Base-by-base conservation (phyloP, 64 coral and sea anemone species). In the Montipora efflorescens region DNA sequence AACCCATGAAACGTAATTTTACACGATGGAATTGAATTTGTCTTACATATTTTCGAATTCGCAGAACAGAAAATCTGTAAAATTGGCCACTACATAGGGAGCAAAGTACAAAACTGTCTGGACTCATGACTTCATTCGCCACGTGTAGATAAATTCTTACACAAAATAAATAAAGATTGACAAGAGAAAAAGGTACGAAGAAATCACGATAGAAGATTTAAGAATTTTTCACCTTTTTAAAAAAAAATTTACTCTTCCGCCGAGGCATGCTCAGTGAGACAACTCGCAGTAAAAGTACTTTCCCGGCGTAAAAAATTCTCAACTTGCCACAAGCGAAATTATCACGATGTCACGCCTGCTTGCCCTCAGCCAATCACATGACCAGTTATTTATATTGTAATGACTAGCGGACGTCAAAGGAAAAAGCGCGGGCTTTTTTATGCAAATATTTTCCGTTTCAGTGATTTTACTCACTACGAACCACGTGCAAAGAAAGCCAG, bases 211-310 rank as follows among this genome's bases (percentile, higher is more conserved):
- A 57, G 11, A 76, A 45, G 74, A 45, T 11, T 76, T 46, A 0
- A 74, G 3, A 28, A 45, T 5, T 22, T 68, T 67, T 46, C 19
- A 67, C 0, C 5, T 47, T 19, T 85, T 49, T 69, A 10, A 9
- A 21, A 86, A 21, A 21, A 86, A 23, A 50, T 11, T 2, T 9
- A n/a, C 50, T 14, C 23, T 86, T 25, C 48, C 14, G 11, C 5
- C 49, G 13, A 19, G 62, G 68, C 82, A 86, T 86, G 82, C 61
- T 71, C 82, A 86, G 82, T 86, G 71, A 72, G n/a, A 49, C n/a
- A n/a, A 20, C 45, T 22, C 8, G 18, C 82, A 48, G 82, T 86
- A 86, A 86, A 86, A 86, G 5, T 86, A 86, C 82, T 86, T 86
- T 86, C 64, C 18, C 11, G 46, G 13, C 1, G 81, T 82, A 14